Evolutionary conservation across 2,113 vertebrate species (phyloP), one percentile per base, ranked within the genome.

Genomic region (Hylia prasina): DNA sequence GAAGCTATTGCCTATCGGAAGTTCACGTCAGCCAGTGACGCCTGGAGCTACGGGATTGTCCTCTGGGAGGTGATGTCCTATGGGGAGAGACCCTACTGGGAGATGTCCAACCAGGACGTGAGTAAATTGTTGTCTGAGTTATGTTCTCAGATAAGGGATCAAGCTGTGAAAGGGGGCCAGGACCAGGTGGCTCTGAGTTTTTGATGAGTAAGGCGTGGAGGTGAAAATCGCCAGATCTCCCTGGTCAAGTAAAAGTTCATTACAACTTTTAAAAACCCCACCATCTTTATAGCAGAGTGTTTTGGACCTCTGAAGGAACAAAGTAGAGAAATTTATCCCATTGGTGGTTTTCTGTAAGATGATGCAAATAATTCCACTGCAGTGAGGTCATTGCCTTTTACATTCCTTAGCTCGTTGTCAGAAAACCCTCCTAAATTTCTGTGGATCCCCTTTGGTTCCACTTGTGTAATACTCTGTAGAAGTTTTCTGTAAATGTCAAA

Each of bases 11-110:
- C 99, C 17, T 99, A 99, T 94, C 99, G 99, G 90, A 99, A 99
- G 96, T 99, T 99, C 96, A 99, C 99, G 7, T 99, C 99, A 60
- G 98, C 99, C 85, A 99, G 99, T 18, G 99, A 99, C 0, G 99
- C 99, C 2, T 99, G 99, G 99, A 99, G 99, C 97, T 99, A 99
- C 1, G 99, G 99, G 69, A 99, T 99, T 75, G 99, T 99, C 66
- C 98, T 99, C 57, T 99, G 99, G 99, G 99, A 99, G 96, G 99
- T 99, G 97, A 99, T 99, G 99, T 99, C 99, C 25, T 99, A 99
- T 14, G 99, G 99, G 89, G 99, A 99, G 91, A 98, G 99, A 89
- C 99, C 99, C 65, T 99, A 99, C 97, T 99, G 99, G 99, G 99
- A 99, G 96, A 99, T 99, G 99, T 99, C 99, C 97, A 99, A 99